Conservation (phyloP, 2,797 vertebrate species). For the Leontopithecus rosalia region DNA sequence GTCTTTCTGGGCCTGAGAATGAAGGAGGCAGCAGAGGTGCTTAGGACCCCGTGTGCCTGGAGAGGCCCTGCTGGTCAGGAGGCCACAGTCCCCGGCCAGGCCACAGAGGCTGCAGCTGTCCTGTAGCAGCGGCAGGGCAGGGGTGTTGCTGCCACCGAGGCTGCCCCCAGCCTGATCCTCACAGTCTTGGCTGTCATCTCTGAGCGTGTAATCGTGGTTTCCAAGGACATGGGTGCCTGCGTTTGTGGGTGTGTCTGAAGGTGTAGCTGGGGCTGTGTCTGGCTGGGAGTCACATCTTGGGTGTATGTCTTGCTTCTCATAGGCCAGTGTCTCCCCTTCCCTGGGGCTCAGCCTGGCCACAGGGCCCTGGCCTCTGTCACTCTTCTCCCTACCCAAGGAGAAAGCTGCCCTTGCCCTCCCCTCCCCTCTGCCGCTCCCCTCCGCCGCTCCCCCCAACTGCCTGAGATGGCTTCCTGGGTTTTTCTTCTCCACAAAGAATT, state of each 20-base stretch:
- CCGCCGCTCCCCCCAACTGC: fast-evolving
- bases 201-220: not conserved
- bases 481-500: not conserved
- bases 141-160: not conserved
- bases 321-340: not conserved
- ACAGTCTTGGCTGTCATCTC: not conserved
- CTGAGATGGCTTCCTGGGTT: not conserved
- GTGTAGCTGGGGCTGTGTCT: not conserved
- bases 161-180: not conserved
- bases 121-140: not conserved
- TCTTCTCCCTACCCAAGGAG: not conserved
- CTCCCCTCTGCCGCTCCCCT: no score
- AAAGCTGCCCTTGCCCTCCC: not conserved
- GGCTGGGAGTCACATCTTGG: not conserved
- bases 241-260: not conserved
- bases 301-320: not conserved
- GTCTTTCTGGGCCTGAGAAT: not conserved
- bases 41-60: fast-evolving
- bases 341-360: not conserved
- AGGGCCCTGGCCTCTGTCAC: no score
- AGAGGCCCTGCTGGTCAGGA: not conserved
- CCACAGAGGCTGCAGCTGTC: not conserved
- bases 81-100: not conserved
- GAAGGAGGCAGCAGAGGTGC: not conserved
- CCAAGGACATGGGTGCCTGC: not conserved